Percentiles rank a stretch among this genome's conserved stretches.
Evolutionary conservation across 2,113 vertebrate genomes (phyloP).

Genomic region (Lophius piscatorius): DNA sequence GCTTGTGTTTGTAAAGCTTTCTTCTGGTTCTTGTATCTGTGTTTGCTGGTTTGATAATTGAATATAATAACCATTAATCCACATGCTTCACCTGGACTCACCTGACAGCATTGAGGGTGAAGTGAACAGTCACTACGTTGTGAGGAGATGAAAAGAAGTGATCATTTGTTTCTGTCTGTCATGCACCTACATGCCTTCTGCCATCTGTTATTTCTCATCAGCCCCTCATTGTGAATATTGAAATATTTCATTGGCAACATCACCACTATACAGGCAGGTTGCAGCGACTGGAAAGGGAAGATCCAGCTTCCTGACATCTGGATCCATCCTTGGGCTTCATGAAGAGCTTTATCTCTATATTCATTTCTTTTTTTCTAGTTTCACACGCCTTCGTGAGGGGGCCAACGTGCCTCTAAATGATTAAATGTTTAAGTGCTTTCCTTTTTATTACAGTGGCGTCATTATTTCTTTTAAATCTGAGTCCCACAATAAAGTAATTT

Average conservation of each 20-base stretch:
- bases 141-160: constrained; percentile 26
- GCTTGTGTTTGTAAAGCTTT: too few relatives aligned
- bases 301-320: not conserved
- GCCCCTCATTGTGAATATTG: constrained; percentile 55
- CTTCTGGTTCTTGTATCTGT: too few relatives aligned
- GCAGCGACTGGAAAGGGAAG: constrained; percentile 18
- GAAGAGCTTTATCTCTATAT: too few relatives aligned
- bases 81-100: constrained; percentile 11
- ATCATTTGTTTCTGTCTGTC: constrained; percentile 50
- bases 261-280: constrained; percentile 71
- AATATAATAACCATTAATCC: constrained; percentile 18
- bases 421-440: too few relatives aligned
- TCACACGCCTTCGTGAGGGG: too few relatives aligned
- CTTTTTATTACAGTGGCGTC: too few relatives aligned
- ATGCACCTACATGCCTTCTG: constrained; percentile 74
- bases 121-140: not conserved
- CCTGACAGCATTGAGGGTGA: not conserved
- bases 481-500: too few relatives aligned
- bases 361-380: too few relatives aligned
- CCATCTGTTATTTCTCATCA: constrained; percentile 78
- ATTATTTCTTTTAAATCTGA: too few relatives aligned
- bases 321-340: not conserved
- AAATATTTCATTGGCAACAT: constrained; percentile 71
- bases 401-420: too few relatives aligned
- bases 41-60: constrained; percentile 22